A percentile compares a stretch with the other conserved stretches of the same genome.
These are phyloP conservation scores for Agriotes lineatus DNA, from an alignment of 2,888 invertebrate species.

Conservation along the genomic window DNA sequence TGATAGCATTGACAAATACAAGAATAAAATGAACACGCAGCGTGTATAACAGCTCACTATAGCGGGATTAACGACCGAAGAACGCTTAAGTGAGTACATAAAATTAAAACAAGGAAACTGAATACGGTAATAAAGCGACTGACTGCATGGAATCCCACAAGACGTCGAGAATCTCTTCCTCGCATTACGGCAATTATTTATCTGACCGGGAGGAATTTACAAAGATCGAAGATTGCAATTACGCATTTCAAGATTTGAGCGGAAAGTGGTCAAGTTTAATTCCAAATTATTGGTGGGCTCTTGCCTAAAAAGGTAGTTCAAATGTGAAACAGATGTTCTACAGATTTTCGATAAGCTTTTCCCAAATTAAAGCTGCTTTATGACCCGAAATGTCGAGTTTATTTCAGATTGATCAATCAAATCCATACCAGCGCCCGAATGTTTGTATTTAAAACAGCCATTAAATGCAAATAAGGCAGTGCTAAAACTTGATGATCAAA, in stretches of 20 bases:
- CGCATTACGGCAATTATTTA: neutral
- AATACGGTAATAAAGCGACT: constrained; percentile 2
- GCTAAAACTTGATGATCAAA: too few relatives aligned
- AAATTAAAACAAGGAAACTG: constrained; percentile 9
- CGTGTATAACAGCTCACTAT: constrained; percentile 1
- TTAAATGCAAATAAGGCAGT: neutral
- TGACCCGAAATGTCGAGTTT: too few relatives aligned
- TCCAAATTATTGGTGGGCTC: too few relatives aligned
- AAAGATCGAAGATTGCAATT: too few relatives aligned
- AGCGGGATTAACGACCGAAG: constrained; percentile 13
- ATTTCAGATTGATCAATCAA: too few relatives aligned
- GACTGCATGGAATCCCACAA: neutral
- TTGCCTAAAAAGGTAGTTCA: too few relatives aligned
- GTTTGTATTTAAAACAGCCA: neutral
- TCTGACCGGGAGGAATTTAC: neutral
- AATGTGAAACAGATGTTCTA: too few relatives aligned
- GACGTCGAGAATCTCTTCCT: neutral
- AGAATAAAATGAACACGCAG: constrained; percentile 7
- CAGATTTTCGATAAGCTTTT: too few relatives aligned
- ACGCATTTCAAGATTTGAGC: too few relatives aligned
- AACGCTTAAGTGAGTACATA: constrained; percentile 12
- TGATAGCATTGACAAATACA: constrained; percentile 18
- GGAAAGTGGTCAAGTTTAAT: too few relatives aligned
- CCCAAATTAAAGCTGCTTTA: too few relatives aligned
- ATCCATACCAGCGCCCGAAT: too few relatives aligned